Base-by-base conservation (phyloP, 2,797 vertebrate genomes). In the Hoplostethus atlanticus region DNA sequence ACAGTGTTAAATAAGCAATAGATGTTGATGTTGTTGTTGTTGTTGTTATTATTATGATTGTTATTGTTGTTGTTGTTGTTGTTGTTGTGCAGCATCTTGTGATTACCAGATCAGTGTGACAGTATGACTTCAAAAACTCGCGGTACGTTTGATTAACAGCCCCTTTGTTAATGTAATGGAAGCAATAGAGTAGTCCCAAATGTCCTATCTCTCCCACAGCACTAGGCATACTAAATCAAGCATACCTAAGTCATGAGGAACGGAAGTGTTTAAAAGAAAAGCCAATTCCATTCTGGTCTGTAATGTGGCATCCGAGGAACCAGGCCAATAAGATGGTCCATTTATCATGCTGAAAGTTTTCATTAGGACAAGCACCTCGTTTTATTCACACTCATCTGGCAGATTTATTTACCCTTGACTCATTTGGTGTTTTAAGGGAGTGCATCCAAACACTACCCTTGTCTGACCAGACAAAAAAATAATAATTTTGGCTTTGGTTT, bases 291-390 rank as follows among this genome's bases (percentile, higher is more conserved):
- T 61, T 50, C 28, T 53, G 48, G 34, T 71, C 64, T 50, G 11
- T 57, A 44, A 65, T 51, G 72, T 76, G 65, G 63, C 44, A 68
- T 67, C 65, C 46, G 8, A 52, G 42, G 30, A 80, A 62, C 67
- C 12, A 57, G 63, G 50, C 75, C 74, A 87, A 83, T 68, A 63
- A 76, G 76, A 79, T n/a, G 69, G 34, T 66, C 70, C 50, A 82
- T 91, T 74, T 73, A 80, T 89, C 88, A 84, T 12, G 11, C 71
- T 84, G 77, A 80, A 68, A 63, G 71, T 80, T 84, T 79, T 84
- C 78, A 87, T 87, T 87, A 84, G 65, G 68, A 53, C 81, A 13
- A 40, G 61, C 66, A 61, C 75, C 80, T 73, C 42, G 36, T 78
- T 80, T 71, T 50, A 9, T 58, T 83, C 77, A 73, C 73, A 73